Evolutionary conservation across 2,888 invertebrate species (phyloP), one percentile per base, ranked within the genome.

Genomic region (Andrena camellia): DNA sequence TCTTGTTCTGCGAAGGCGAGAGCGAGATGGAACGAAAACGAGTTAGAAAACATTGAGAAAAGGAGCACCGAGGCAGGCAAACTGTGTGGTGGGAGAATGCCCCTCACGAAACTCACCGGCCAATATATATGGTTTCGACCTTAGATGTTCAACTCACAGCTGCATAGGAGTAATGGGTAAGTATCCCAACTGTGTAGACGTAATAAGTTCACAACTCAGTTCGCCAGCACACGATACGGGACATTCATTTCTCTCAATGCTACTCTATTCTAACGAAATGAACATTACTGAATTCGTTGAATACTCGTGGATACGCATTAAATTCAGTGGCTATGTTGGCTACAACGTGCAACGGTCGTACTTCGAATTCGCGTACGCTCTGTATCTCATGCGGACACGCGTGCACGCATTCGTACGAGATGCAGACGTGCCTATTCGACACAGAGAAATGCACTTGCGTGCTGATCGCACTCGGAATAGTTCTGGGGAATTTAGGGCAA

Each of bases 401-500:
- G 59, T 26, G 72, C 26, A 42, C 48, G 31, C 59, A 20, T 73
- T 60, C 26, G 60, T 52, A 64, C 7, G 67, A 64, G 72, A 67
- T 33, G 57, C 66, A 42, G 62, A 69, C 74, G 54, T 68, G 52
- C 73, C 74, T 73, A 63, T 33, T 67, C 64, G 48, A 66, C 69
- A 42, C 62, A 42, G 67, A 72, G 84, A 72, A 59, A 23, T 63
- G 84, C 69, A 71, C 66, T 84, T 57, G 71, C 76, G 48, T 42
- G 80, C 67, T 66, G 71, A 83, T 83, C 83, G 76, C 70, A 83
- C 72, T 79, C 80, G 72, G 81, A 70, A 75, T 84, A 81, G 88
- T 81, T 70, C 59, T 67, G 57, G 76, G 77, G 78, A 82, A 84
- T 88, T 74, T 76, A 64, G 86, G 71, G 70, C 81, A 69, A 73